phyloP scores from a whole-genome alignment of 1,140 invertebrate species.

The Eufriesea mexicana region DNA sequence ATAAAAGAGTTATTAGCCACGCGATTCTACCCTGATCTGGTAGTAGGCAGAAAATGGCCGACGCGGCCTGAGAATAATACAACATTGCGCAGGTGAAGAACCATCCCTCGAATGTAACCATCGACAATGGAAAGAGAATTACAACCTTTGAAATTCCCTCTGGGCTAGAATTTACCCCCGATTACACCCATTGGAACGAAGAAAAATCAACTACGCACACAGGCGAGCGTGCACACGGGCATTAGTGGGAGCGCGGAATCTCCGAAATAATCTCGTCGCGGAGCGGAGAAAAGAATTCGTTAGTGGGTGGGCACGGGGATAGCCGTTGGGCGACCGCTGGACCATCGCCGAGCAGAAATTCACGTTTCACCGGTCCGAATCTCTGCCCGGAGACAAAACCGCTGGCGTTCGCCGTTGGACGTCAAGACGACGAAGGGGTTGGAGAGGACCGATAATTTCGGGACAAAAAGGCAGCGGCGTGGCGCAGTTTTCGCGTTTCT shows the following conservation, averaged over 20 bases:
- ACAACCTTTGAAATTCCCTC: constrained; percentile 22
- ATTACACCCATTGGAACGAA: constrained; percentile 22
- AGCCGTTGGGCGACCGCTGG: neutral
- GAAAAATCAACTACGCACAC: constrained; percentile 6
- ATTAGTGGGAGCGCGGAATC: neutral
- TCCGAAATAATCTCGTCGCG: constrained; percentile 5
- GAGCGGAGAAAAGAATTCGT: constrained; percentile 12
- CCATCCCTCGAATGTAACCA: neutral
- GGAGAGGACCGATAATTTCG: constrained; percentile 22
- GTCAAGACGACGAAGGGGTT: constrained; percentile 16
- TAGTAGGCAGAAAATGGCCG: neutral
- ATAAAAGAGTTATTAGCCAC: too few species aligned
- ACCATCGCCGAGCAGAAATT: constrained; percentile 39
- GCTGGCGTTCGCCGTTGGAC: constrained; percentile 19
- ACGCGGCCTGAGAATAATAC: neutral
- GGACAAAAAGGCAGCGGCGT: neutral
- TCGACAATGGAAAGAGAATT: constrained; percentile 13
- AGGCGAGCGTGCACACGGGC: too few species aligned
- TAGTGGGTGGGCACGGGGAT: neutral
- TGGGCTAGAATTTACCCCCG: neutral
- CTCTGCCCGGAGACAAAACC: constrained; percentile 24
- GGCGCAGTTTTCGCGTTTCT: neutral
- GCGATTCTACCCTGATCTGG: too few species aligned
- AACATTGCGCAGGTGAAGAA: neutral
- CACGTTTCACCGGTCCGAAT: constrained; percentile 33